phyloP scores from a whole-genome alignment of 64 coral and sea anemone species.

The Porites australiensis region DNA sequence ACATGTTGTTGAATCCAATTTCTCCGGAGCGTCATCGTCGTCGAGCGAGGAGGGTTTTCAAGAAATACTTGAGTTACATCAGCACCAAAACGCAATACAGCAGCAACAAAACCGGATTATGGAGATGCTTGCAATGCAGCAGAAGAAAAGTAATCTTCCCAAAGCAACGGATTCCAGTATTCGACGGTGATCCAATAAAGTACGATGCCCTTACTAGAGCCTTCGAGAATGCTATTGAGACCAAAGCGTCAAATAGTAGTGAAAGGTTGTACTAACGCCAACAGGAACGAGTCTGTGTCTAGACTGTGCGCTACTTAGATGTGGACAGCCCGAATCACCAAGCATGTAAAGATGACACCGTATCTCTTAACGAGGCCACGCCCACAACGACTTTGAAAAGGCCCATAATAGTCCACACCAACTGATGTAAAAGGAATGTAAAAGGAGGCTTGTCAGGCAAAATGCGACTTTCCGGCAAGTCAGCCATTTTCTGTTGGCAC shows the following conservation, averaged over 20 bases:
- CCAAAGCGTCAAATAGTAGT: neutral
- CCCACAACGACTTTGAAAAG: no score
- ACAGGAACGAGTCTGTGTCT: no score
- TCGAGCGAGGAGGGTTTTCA: neutral
- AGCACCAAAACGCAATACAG: conserved; percentile 3
- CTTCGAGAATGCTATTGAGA: neutral
- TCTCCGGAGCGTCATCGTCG: neutral
- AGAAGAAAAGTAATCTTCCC: neutral
- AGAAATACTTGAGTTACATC: neutral
- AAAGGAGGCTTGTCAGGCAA: neutral
- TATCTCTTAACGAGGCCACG: neutral
- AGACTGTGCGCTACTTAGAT: no score
- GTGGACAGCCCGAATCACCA: no score
- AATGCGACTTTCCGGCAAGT: neutral
- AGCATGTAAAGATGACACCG: neutral
- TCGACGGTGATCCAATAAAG: neutral
- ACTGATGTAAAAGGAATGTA: neutral
- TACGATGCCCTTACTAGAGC: neutral
- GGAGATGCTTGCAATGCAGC: neutral
- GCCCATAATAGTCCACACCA: neutral
- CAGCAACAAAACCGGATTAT: neutral
- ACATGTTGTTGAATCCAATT: no score
- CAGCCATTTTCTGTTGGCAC: conserved; percentile 8
- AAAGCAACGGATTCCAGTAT: no score
- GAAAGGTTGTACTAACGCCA: neutral